These are phyloP conservation scores for Drosophila athabasca DNA, from an alignment of 1,140 invertebrate genomes.

Conservation along the genomic window DNA sequence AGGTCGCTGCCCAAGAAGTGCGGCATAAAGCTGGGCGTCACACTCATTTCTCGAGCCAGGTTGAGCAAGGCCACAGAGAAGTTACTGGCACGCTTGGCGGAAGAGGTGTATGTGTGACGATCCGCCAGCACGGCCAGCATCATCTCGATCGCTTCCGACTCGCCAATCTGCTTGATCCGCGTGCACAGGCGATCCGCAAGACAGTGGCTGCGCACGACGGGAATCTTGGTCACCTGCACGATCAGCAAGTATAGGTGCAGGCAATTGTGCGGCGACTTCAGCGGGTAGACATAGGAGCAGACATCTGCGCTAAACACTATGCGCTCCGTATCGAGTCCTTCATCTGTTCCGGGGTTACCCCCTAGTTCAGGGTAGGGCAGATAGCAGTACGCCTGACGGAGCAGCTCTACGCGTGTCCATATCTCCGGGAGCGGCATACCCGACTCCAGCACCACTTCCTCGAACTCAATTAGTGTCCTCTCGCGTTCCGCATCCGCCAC, in stretches of 20 bases:
- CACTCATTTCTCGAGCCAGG: slow-evolving; percentile 68
- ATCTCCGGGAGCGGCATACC: slow-evolving; percentile 87
- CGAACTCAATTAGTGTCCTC: slow-evolving; percentile 85
- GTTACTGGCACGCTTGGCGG: not conserved
- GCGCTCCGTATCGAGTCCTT: slow-evolving; percentile 85
- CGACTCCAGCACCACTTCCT: slow-evolving; percentile 87
- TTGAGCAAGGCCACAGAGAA: slow-evolving; percentile 41
- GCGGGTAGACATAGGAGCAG: slow-evolving; percentile 87
- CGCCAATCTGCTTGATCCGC: slow-evolving; percentile 77
- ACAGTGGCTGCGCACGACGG: slow-evolving; percentile 84
- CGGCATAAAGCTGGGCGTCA: slow-evolving; percentile 86
- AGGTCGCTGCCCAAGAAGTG: slow-evolving; percentile 86
- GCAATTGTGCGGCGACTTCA: slow-evolving; percentile 85
- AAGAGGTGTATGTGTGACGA: slow-evolving; percentile 26
- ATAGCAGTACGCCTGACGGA: slow-evolving; percentile 87
- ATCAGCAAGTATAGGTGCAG: slow-evolving; percentile 85
- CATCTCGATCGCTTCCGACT: slow-evolving; percentile 84
- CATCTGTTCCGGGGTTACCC: not conserved
- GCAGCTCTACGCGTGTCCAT: slow-evolving; percentile 87
- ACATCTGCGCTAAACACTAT: slow-evolving; percentile 87
- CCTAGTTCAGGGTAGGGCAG: slow-evolving; percentile 81
- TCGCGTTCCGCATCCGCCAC: slow-evolving; percentile 84
- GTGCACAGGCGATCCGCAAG: slow-evolving; percentile 78
- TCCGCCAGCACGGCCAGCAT: slow-evolving; percentile 48
- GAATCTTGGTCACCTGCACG: slow-evolving; percentile 86